Evolutionary conservation across 2,113 vertebrate genomes (phyloP), one percentile per base, ranked within the genome.

Genomic region (Rhinolophus ferrumequinum): DNA sequence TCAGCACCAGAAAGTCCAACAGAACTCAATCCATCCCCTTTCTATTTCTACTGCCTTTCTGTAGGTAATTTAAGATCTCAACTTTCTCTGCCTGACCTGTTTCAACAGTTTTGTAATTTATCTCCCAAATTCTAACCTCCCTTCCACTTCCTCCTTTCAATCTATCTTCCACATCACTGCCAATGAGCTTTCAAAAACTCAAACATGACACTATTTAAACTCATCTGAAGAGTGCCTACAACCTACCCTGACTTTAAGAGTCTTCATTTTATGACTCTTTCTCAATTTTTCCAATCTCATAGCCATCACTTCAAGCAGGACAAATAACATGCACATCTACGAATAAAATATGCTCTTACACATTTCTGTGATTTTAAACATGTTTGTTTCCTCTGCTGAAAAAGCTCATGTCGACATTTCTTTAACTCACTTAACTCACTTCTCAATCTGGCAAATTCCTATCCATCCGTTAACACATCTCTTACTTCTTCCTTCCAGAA

Each of bases 331-430:
- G 10, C 15, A 82, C 18, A 72, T 30, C 44, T 90, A 79, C 44
- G 33, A 90, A 90, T 91, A 96, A 87, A 88, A 95, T 67, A 95
- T 18, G 11, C 28, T 83, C 62, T 82, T 88, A 62, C 8, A 90
- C 33, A 76, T 87, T 82, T 88, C 62, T 94, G n/a, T 76, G 58
- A 79, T 52, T 96, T 83, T 88, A 91, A 88, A 47, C 24, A 89
- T 47, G 47, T 60, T 41, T 88, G 56, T 50, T 88, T 88, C 64
- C 47, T 67, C 82, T 97, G 69, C 62, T 82, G 22, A 90, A 87
- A 90, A 83, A 93, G 33, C 6, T 70, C 77, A 47, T 47, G 38
- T 35, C 24, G 38, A 88, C 50, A 47, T 95, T 73, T 50, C 70
- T 70, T 88, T 72, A 80, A 96, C 15, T 52, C 58, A 60, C 58